These are phyloP conservation scores for Syritta pipiens DNA, from an alignment of 2,888 invertebrate species.

Conservation along the genomic window DNA sequence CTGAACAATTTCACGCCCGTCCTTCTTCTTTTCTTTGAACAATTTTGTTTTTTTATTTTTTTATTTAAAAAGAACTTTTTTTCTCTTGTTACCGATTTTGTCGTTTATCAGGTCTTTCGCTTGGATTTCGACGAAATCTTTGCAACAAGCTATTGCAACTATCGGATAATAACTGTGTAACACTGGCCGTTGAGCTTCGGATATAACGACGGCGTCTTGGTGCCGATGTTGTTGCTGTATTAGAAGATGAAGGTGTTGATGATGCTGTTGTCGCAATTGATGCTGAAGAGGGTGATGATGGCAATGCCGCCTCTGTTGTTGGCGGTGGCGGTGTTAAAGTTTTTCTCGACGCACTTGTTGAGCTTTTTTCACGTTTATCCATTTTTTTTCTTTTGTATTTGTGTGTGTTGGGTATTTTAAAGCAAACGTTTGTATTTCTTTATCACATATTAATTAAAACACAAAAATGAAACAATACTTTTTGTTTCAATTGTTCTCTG, in stretches of 20 bases:
- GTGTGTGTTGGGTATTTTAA: not conserved
- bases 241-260: slow-evolving; percentile 57
- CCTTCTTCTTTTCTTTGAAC: slow-evolving; percentile 41
- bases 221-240: slow-evolving; percentile 75
- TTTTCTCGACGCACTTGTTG: slow-evolving; percentile 32
- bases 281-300: slow-evolving; percentile 68
- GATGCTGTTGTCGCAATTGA: slow-evolving; percentile 42
- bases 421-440: slow-evolving; percentile 19
- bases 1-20: slow-evolving; percentile 6
- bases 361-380: slow-evolving; percentile 66
- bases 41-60: slow-evolving; percentile 8
- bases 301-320: slow-evolving; percentile 28
- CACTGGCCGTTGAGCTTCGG: slow-evolving; percentile 88
- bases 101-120: slow-evolving; percentile 82
- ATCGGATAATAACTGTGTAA: slow-evolving; percentile 91
- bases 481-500: slow-evolving; percentile 28
- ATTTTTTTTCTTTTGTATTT: slow-evolving; percentile 34
- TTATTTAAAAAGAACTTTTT: slow-evolving; percentile 64
- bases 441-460: slow-evolving; percentile 36
- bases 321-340: slow-evolving; percentile 60
- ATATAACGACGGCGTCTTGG: slow-evolving; percentile 86
- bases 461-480: slow-evolving; percentile 24
- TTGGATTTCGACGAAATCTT: slow-evolving; percentile 88
- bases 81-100: slow-evolving; percentile 70
- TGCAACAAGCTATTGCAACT: slow-evolving; percentile 92